Conservation (phyloP, 2,888 invertebrate genomes). For the Trilocha varians region DNA sequence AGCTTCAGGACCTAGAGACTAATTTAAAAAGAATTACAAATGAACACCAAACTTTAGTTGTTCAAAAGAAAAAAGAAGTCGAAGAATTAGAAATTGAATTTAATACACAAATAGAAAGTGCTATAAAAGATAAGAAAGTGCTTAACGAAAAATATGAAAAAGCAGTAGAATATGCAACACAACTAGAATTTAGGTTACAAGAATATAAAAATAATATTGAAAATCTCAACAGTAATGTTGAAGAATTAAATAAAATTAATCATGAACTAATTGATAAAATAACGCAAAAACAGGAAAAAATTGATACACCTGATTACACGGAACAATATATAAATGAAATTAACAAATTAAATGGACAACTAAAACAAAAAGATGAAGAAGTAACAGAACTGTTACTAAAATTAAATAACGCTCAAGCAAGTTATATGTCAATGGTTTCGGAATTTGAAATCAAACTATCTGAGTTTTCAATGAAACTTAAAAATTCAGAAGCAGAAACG, state of each 20-base stretch:
- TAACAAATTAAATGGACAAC: constrained; percentile 65
- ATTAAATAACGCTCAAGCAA: constrained; percentile 33
- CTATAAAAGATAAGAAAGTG: constrained; percentile 62
- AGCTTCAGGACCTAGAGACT: constrained; percentile 55
- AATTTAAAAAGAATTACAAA: constrained; percentile 44
- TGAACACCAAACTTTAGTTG: constrained; percentile 49
- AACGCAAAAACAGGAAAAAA: constrained; percentile 21
- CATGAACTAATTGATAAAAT: constrained; percentile 37
- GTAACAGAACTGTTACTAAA: constrained; percentile 45
- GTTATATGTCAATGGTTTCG: constrained; percentile 27
- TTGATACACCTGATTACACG: constrained; percentile 48
- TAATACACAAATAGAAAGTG: constrained; percentile 56
- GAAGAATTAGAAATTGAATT: constrained; percentile 61
- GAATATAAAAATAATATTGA: constrained; percentile 48
- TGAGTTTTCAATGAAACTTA: constrained; percentile 44
- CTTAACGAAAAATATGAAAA: constrained; percentile 62
- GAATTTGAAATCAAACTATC: constrained; percentile 36
- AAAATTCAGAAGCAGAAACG: constrained; percentile 24
- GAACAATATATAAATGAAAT: constrained; percentile 71
- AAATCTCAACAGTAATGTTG: constrained; percentile 38
- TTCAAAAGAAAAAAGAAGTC: constrained; percentile 55
- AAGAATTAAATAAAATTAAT: constrained; percentile 46
- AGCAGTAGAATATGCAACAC: constrained; percentile 59
- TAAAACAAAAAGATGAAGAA: constrained; percentile 64
- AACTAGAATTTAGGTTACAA: constrained; percentile 42